A percentile compares a stretch with the other conserved stretches of the same genome.
Conservation (phyloP, 37 sponge, comb jelly and placozoan species). For the Agelas oroides region DNA sequence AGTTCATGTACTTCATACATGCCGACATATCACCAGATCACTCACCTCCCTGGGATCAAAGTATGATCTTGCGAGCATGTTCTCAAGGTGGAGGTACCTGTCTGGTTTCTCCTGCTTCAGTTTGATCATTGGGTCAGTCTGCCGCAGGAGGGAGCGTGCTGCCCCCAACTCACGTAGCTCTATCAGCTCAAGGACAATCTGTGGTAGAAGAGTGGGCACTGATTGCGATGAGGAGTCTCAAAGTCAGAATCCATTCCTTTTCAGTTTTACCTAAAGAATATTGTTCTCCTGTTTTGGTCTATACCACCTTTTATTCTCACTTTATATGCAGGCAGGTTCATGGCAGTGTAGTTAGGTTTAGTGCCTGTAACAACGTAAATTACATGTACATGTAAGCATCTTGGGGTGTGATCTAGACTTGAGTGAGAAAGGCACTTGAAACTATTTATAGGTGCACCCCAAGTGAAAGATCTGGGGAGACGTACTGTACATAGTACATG, state of each 20-base stretch:
- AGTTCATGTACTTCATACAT: background rate
- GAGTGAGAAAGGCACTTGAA: too few species aligned
- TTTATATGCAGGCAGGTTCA: too few species aligned
- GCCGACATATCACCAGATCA: too few species aligned
- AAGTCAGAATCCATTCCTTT: background rate
- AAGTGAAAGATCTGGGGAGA: too few species aligned
- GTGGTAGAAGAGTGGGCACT: background rate
- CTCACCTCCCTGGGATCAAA: constrained; percentile 96
- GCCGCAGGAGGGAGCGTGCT: constrained; percentile 91
- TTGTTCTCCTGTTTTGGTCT: too few species aligned
- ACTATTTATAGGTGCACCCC: too few species aligned
- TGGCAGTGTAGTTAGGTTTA: too few species aligned
- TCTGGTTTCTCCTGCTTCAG: constrained; percentile 95
- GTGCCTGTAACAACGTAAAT: too few species aligned
- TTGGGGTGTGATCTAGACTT: too few species aligned
- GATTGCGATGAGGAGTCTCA: background rate
- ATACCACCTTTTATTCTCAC: too few species aligned
- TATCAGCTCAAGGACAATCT: constrained; percentile 98
- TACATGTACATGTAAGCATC: too few species aligned
- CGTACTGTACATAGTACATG: too few species aligned
- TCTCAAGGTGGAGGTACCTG: constrained; percentile 95
- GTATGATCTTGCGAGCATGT: constrained; percentile 91
- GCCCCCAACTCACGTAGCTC: constrained; percentile 97
- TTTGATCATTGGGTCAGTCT: constrained; percentile 98
- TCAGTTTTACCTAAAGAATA: background rate